Conservation (phyloP, 2,888 invertebrate species). For the Callinectes sapidus region DNA sequence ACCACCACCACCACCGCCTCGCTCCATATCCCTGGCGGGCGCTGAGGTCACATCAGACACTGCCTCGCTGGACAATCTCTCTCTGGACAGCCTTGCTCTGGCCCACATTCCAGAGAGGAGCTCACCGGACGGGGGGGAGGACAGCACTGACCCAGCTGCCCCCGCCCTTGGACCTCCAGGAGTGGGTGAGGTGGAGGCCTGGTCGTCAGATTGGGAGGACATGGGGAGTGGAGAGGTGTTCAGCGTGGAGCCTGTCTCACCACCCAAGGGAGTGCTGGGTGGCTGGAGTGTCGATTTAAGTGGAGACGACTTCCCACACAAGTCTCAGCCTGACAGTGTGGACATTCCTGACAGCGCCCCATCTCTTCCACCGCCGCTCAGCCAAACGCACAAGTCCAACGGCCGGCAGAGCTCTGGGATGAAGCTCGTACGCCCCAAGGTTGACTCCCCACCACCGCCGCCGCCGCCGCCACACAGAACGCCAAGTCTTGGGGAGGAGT, state of each 20-base stretch:
- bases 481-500: slow-evolving; percentile 67
- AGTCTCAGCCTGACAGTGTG: neutral
- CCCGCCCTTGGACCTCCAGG: neutral
- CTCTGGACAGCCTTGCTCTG: slow-evolving; percentile 53
- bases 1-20: slow-evolving; percentile 60
- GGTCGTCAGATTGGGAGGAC: slow-evolving; percentile 72
- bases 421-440: slow-evolving; percentile 50
- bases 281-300: neutral
- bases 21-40: slow-evolving; percentile 56
- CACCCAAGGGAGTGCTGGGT: neutral
- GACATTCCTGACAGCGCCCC: neutral
- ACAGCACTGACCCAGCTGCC: neutral
- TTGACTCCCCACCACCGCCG: neutral
- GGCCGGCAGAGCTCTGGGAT: slow-evolving; percentile 44
- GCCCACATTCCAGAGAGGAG: slow-evolving; percentile 70
- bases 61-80: slow-evolving; percentile 60
- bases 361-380: neutral
- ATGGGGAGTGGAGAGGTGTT: slow-evolving; percentile 37
- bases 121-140: slow-evolving; percentile 72
- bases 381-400: neutral
- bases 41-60: slow-evolving; percentile 35
- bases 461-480: neutral
- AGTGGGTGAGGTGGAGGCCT: slow-evolving; percentile 51
- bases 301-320: neutral
- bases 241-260: neutral